Evolutionary conservation across 2,797 vertebrate species (phyloP).

Genomic region (Pseudochirops corinnae): DNA sequence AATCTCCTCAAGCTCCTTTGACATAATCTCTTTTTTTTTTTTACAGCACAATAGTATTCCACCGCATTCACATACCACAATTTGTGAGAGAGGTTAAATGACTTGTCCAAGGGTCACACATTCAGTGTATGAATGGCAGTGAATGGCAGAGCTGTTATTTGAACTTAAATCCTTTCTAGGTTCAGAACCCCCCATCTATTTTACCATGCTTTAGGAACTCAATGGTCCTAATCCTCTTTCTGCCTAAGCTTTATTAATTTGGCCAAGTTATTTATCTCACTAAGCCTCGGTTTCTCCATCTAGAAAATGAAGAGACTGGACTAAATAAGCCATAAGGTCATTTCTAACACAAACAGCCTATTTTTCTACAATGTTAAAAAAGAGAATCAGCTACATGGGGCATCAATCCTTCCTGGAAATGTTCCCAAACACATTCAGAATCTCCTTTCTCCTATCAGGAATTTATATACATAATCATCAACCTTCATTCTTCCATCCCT

Average conservation of each 20-base stretch:
- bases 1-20: neutral
- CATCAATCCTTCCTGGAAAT: neutral
- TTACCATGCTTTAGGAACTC: neutral
- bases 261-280: neutral
- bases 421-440: neutral
- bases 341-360: neutral
- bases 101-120: neutral
- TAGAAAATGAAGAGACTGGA: neutral
- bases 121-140: neutral
- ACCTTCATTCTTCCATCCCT: neutral
- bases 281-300: neutral
- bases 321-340: neutral
- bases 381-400: neutral
- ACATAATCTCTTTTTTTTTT: neutral
- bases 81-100: neutral
- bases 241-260: neutral
- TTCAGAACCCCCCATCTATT: neutral
- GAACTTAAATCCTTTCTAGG: neutral
- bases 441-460: neutral
- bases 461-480: neutral
- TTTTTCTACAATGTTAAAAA: neutral
- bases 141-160: neutral
- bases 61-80: neutral
- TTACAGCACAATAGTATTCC: neutral
- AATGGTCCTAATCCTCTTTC: neutral